Evolutionary conservation across 2,888 invertebrate genomes (phyloP), one percentile per base, ranked within the genome.

Genomic region (Octonoba sinensis): DNA sequence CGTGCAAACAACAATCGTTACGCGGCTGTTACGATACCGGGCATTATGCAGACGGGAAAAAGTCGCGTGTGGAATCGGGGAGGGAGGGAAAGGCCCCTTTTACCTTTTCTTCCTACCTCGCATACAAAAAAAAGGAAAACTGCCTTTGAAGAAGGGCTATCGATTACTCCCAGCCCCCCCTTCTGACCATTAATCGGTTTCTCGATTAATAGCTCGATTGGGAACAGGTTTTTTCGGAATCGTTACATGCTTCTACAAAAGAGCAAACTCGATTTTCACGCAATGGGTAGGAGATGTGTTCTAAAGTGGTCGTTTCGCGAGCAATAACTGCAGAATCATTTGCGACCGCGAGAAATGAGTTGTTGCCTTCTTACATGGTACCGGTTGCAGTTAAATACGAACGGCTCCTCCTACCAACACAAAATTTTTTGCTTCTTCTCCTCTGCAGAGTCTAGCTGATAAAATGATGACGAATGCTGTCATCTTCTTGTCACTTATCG

Each of bases 1-100:
- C 44, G 60, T 57, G 72, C 66, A 51, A 36, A 72, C 72, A 72
- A 72, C 72, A 72, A 49, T 60, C 60, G 72, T 65, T 64, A 64
- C 36, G 47, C 36, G 54, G 20, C 54, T 54, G 54, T 54, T 54
- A 44, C 62, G 62, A 36, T 54, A 65, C 16, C 62, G 72, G 62
- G 62, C 72, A 72, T 72, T 72, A 62, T 65, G 49, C 65, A 44
- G 65, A n/a, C 18, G 54, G 20, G 54, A 20, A 54, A 54, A 54
- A 20, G 54, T 54, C 54, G 54, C 54, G 54, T 54, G 54, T 54
- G 20, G 51, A 18, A 51, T 27, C 27, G 59, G 36, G 44, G 62
- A 18, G 62, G 62, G 44, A 20, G 18, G 62, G 62, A 11, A 12
- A 62, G 36, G 6, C 6, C 36, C 36, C 36, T 36, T 8, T 3